Evolutionary conservation across 1,140 invertebrate species (phyloP).

Genomic region (Drosophila arizonae): DNA sequence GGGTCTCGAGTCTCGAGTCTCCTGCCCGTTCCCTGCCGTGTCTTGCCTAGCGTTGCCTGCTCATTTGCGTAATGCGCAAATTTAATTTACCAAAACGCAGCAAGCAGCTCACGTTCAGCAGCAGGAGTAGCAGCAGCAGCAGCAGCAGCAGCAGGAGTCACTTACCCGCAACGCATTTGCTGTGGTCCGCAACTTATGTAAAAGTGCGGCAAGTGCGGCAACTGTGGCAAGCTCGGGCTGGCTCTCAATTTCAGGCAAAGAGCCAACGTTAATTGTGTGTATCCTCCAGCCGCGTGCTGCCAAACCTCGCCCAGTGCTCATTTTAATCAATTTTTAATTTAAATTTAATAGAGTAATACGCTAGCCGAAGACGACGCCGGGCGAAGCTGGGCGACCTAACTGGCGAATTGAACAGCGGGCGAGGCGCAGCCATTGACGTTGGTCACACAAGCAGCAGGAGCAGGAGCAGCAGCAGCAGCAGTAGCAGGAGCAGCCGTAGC

Average conservation of each 20-base stretch:
- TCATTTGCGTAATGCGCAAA: conserved; percentile 82
- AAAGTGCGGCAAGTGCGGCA: conserved; percentile 29
- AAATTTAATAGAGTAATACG: conserved; percentile 81
- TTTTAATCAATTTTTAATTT: conserved; percentile 82
- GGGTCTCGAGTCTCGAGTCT: too few relatives aligned
- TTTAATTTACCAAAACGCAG: conserved; percentile 80
- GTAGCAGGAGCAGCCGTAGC: background rate
- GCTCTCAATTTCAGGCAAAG: conserved; percentile 41
- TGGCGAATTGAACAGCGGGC: conserved; percentile 3
- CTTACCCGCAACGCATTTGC: conserved; percentile 72
- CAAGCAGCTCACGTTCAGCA: conserved; percentile 20
- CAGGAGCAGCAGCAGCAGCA: too few relatives aligned
- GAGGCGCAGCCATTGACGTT: too few relatives aligned
- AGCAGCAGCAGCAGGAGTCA: conserved; percentile 32
- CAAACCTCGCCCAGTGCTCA: conserved; percentile 39
- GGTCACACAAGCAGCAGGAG: too few relatives aligned
- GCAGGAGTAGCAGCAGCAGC: background rate
- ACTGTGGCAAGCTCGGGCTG: conserved; percentile 14
- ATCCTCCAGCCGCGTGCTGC: conserved; percentile 58
- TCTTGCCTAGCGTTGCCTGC: conserved; percentile 27
- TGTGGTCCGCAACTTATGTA: conserved; percentile 50
- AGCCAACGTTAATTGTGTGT: conserved; percentile 78
- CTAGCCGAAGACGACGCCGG: conserved; percentile 21
- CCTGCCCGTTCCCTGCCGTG: background rate
- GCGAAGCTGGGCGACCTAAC: background rate